Evolutionary conservation across 1,140 invertebrate species (phyloP), one percentile per base, ranked within the genome.

Genomic region (Holcopasites calliopsidis): DNA sequence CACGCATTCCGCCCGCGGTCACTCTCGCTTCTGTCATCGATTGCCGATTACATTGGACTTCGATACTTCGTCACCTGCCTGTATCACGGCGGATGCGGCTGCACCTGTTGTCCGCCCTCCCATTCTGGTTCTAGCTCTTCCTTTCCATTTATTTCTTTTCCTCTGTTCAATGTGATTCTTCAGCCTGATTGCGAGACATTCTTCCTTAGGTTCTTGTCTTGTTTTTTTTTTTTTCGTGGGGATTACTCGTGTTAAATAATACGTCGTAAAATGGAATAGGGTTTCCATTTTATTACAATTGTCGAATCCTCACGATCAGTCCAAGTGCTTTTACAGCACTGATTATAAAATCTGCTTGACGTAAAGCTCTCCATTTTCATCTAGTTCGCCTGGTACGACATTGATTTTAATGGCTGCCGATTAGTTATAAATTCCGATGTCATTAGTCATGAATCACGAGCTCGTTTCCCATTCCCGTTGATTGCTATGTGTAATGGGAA

Each of bases 21-120:
- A 49, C 38, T 60, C 52, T 80, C 77, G 47, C 58, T 75, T 76
- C 66, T 70, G 60, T 88, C 85, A 87, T 86, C 81, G 83, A 88
- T 85, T 81, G 65, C 78, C 73, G 66, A 80, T 86, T 77, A 75
- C 31, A 54, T 50, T 28, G 60, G 64, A 73, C 23, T 54, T 23
- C 26, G 47, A 35, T 57, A 26, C 61, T 35, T 82, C 28, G 42
- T 70, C 61, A 65, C 54, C 54, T 69, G 54, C 35, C 50, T 16
- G 4, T 18, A 26, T 5, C 13, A 23, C 21, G 23, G 50, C 28
- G 50, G 44, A 60, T 70, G 47, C 55, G 11, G 28, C 64, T 6
- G 38, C 44, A 75, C 52, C 73, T 42, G 44, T 69, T 21, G 35
- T 57, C 0, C 49, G 3, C 6, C 10, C 44, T 33, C 1, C 3